Evolutionary conservation across 2,113 vertebrate species (phyloP).

Genomic region (Australoheros scitulus): DNA sequence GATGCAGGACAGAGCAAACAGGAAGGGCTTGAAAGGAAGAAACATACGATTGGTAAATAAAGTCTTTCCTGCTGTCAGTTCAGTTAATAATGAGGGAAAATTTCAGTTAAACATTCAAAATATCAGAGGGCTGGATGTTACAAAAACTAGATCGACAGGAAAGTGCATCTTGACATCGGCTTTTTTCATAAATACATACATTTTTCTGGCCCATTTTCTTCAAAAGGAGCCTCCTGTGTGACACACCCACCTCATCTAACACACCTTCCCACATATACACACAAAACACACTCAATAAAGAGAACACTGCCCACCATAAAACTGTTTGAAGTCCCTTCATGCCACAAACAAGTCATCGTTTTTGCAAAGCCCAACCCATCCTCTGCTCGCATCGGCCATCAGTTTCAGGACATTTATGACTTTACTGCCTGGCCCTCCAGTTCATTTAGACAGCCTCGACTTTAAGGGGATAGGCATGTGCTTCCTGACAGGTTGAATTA

Average conservation of each 20-base stretch:
- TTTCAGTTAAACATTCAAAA: background rate
- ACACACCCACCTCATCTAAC: constrained; percentile 10
- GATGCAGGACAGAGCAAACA: background rate
- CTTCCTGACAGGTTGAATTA: constrained; percentile 76
- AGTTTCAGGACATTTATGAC: constrained; percentile 65
- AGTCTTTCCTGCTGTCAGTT: background rate
- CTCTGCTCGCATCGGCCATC: constrained; percentile 31
- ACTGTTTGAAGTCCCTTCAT: background rate
- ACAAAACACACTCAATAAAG: background rate
- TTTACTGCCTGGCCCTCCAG: constrained; percentile 58
- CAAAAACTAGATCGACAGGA: constrained; percentile 1
- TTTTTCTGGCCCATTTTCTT: constrained; percentile 63
- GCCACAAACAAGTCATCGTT: constrained; percentile 36
- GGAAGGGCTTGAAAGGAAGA: background rate
- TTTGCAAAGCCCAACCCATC: constrained; percentile 16
- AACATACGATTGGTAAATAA: background rate
- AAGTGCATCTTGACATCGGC: background rate
- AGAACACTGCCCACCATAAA: constrained; percentile 42
- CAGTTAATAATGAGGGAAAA: background rate
- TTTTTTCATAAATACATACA: background rate
- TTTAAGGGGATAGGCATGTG: constrained; percentile 24
- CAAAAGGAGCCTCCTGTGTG: background rate
- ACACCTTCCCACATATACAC: background rate
- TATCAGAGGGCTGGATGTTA: background rate
- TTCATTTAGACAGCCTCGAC: constrained; percentile 42